These are phyloP conservation scores for Misgurnus mizolepis DNA, from an alignment of 2,113 vertebrate species.

Conservation along the genomic window DNA sequence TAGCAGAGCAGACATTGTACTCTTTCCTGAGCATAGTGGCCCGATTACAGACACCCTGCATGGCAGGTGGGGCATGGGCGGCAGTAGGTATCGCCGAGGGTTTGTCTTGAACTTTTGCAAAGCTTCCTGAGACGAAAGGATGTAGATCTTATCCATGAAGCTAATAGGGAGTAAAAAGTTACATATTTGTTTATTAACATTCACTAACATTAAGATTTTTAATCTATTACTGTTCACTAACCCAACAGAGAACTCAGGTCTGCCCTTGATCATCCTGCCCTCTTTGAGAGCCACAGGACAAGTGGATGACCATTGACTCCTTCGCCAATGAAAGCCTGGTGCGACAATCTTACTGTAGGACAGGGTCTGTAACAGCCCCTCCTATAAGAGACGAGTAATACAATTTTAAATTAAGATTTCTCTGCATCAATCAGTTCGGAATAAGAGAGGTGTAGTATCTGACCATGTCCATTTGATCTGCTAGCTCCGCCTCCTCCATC, in stretches of 20 bases:
- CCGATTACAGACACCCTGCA: conserved; percentile 87
- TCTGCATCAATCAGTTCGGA: neutral
- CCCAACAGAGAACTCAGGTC: conserved; percentile 81
- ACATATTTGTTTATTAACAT: neutral
- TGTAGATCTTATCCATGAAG: conserved; percentile 91
- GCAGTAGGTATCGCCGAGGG: conserved; percentile 85
- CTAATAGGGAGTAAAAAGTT: conserved; percentile 66
- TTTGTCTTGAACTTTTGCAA: conserved; percentile 79
- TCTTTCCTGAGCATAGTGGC: conserved; percentile 81
- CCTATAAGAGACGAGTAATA: conserved; percentile 69
- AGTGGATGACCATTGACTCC: conserved; percentile 83
- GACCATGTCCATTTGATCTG: conserved; percentile 74
- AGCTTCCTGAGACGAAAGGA: conserved; percentile 83
- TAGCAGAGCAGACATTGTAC: conserved; percentile 78
- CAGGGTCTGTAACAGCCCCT: conserved; percentile 77
- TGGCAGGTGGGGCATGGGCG: conserved; percentile 85
- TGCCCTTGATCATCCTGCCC: conserved; percentile 78
- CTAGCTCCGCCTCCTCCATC: conserved; percentile 69
- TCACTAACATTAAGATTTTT: neutral
- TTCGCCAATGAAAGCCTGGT: conserved; percentile 84
- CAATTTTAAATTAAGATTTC: neutral
- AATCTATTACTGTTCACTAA: conserved; percentile 54
- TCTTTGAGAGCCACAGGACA: conserved; percentile 90
- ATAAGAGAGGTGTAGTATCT: conserved; percentile 46
- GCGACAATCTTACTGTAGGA: conserved; percentile 71